Evolutionary conservation across 2,888 invertebrate species (phyloP), one percentile per base, ranked within the genome.

Genomic region (Notodonta ziczac): DNA sequence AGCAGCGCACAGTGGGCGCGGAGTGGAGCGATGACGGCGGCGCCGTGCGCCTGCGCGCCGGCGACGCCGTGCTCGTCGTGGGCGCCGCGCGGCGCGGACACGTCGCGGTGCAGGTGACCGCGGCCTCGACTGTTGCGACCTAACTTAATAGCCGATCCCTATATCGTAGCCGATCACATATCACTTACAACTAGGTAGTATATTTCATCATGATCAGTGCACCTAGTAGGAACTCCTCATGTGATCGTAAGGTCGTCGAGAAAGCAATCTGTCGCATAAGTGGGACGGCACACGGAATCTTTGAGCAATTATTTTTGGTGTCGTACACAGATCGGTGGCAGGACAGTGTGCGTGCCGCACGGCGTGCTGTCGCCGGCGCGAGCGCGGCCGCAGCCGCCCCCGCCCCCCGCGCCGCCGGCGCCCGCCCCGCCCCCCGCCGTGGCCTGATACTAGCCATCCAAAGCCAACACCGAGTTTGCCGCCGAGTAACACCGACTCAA

Each of bases 51-150:
- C 89, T 93, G 81, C 94, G 96, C 80, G 97, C 97, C 88, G 98
- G 98, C 61, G 98, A 98, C 87, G 94, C 96, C 57, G 98, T 99
- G 70, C 94, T 97, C 62, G 98, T 98, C 58, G 95, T 98, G 52
- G 98, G 98, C 67, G 97, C 98, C 56, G 98, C 98, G 51, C 95
- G 97, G 62, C 95, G 98, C 74, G 98, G 98, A 0, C 98, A 97
- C 91, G 95, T 98, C 73, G 94, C 97, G 75, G 98, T 98, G 70
- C 98, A 98, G 91, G 88, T 87, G 14, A 40, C 35, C 24, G 24
- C 24, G 2, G 24, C 2, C 24, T 24, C 1, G 24, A 24, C 24
- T 24, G 24, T 24, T 24, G 1, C 24, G 2, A 24, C 24, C 24
- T 24, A 24, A 24, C 24, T 24, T 24, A 24, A 24, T 24, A 24